Base-by-base conservation (phyloP, 2,888 invertebrate genomes). In the Orgyia antiqua region DNA sequence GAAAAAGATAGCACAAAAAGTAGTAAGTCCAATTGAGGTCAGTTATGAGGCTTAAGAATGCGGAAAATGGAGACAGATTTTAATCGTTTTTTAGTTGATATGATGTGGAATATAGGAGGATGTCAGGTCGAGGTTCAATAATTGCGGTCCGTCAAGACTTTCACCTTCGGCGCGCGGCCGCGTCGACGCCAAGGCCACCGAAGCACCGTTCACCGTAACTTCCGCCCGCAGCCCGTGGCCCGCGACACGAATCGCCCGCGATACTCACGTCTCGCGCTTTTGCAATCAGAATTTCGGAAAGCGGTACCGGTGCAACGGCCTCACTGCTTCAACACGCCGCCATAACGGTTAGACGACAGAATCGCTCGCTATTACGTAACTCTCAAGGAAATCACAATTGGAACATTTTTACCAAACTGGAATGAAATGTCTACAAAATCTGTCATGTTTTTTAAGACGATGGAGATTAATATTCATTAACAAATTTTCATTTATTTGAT, bases 91-190 rank as follows among this genome's bases (percentile, higher is more conserved):
- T n/a, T n/a, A n/a, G n/a, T n/a, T n/a, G n/a, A n/a, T 56, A 55
- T 63, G 68, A 68, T 66, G 69, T 68, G 4, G 67, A 71, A 68
- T 74, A 64, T 64, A 58, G 63, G 65, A 73, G 72, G 78, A 75
- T 76, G 74, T 61, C 61, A 66, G 76, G 73, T 73, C 76, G 78
- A 78, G 82, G 79, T 77, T 78, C 76, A 76, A 73, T 79, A 75
- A 80, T 79, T 75, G 75, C 75, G 58, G 61, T 60, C 64, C 59
- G 73, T 63, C 70, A 71, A 80, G 80, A 83, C 84, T 84, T 84
- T 84, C 84, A 83, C 84, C 84, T 82, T 84, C 84, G 76, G 62
- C 69, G 75, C 66, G 67, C 74, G 66, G 69, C 68, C 69, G 68
- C 66, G 60, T 65, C 65, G 56, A 62, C 77, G 58, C 62, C 82